Percentiles rank a stretch among this genome's conserved stretches.
Conservation (phyloP, 2,797 vertebrate genomes). For the Podarcis lilfordi region DNA sequence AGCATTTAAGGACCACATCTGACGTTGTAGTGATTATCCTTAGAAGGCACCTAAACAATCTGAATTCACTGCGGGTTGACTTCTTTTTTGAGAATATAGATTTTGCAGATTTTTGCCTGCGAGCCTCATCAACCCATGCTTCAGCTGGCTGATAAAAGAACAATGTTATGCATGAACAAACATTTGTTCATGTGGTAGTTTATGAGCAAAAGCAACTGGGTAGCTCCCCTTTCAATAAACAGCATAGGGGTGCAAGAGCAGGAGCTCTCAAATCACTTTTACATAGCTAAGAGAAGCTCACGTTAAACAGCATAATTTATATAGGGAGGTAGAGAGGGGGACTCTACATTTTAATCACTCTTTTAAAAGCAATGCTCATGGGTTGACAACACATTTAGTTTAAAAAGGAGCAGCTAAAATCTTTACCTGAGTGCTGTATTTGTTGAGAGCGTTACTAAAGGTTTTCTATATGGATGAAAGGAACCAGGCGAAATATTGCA, state of each 20-base stretch:
- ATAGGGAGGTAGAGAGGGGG: not conserved
- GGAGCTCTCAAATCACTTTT: not conserved
- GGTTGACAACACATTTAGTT: not conserved
- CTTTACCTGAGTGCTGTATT: slow-evolving; percentile 10
- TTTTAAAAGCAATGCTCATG: slow-evolving; percentile 15
- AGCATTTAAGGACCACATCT: slow-evolving; percentile 12
- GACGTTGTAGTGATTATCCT: slow-evolving; percentile 29
- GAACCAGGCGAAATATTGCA: slow-evolving; percentile 32
- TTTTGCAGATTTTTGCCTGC: slow-evolving; percentile 55
- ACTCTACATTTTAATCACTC: not conserved
- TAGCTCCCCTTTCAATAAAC: not conserved
- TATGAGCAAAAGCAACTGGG: slow-evolving; percentile 17
- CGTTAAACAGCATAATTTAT: not conserved
- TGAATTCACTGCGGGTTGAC: slow-evolving; percentile 16
- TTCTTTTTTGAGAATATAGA: slow-evolving; percentile 3
- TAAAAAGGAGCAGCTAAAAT: slow-evolving; percentile 8
- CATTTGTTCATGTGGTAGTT: slow-evolving; percentile 35
- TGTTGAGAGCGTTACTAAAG: not conserved
- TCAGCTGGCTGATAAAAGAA: slow-evolving; percentile 28
- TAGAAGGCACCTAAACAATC: slow-evolving; percentile 67
- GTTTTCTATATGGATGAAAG: slow-evolving; percentile 11
- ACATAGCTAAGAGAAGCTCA: not conserved
- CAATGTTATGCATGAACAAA: slow-evolving; percentile 20
- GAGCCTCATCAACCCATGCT: not conserved
- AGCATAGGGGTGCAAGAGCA: slow-evolving; percentile 11